Percentiles rank a stretch among this genome's conserved stretches.
These are phyloP conservation scores for Austrofundulus limnaeus DNA, from an alignment of 2,113 vertebrate genomes.

Conservation along the genomic window DNA sequence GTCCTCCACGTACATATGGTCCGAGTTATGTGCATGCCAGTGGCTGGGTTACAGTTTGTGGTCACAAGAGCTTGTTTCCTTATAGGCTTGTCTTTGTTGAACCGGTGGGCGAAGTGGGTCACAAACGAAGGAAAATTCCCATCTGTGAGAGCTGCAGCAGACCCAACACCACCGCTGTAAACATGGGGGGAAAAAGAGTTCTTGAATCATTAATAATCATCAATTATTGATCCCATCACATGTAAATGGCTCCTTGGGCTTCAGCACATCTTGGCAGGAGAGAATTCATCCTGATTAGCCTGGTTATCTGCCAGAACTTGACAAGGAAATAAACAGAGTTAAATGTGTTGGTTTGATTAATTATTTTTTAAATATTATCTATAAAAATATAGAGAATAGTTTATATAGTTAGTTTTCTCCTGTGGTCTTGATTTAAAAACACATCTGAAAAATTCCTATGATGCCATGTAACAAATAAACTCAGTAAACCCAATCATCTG, in stretches of 20 bases:
- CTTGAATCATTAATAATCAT: conserved; percentile 72
- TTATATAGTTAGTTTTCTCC: no score
- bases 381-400: no score
- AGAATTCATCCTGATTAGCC: not conserved
- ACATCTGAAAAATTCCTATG: no score
- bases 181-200: conserved; percentile 37
- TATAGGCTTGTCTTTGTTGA: conserved; percentile 24
- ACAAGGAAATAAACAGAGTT: not conserved
- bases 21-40: not conserved
- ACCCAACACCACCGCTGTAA: conserved; percentile 31
- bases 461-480: no score
- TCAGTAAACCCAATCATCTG: no score
- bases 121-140: conserved; percentile 12
- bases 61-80: conserved; percentile 26
- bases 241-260: conserved; percentile 32
- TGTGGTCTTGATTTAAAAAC: no score
- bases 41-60: conserved; percentile 11
- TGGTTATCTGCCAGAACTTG: not conserved
- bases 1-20: not conserved
- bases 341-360: no score
- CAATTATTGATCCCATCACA: conserved; percentile 54
- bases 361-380: no score
- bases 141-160: conserved; percentile 29
- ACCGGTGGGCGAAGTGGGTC: conserved; percentile 23
- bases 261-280: not conserved